phyloP scores from a whole-genome alignment of 1,140 invertebrate species.

The Lysiphlebus fabarum region DNA sequence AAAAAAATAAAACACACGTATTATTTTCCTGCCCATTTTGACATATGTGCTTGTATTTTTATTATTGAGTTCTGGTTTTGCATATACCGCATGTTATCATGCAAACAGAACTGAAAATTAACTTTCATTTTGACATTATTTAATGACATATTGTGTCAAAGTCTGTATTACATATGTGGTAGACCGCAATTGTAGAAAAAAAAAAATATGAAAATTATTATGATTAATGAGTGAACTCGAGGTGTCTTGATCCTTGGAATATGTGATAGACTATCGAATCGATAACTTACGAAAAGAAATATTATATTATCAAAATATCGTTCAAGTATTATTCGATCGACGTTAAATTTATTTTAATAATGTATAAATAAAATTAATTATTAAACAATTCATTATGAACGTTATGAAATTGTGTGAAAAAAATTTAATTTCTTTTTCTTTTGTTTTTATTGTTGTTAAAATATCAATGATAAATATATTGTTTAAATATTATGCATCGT shows the following conservation, averaged over 20 bases:
- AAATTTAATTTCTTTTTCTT: slow-evolving; percentile 3
- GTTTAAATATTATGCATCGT: neutral
- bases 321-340: slow-evolving; percentile 24
- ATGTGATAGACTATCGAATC: slow-evolving; percentile 23
- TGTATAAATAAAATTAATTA: slow-evolving; percentile 4
- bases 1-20: no score
- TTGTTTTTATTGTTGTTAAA: no score
- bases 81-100: no score
- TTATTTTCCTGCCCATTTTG: no score
- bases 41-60: no score
- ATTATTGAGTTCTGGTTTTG: no score
- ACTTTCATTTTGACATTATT: no score
- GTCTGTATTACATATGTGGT: no score
- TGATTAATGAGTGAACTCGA: slow-evolving; percentile 11
- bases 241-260: slow-evolving; percentile 21
- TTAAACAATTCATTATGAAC: neutral
- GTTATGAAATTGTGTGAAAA: neutral
- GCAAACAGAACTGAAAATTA: neutral
- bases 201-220: slow-evolving; percentile 10
- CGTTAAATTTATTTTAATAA: slow-evolving; percentile 21
- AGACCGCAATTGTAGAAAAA: neutral
- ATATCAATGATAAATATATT: no score
- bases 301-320: slow-evolving; percentile 18
- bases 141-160: no score
- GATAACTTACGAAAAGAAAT: slow-evolving; percentile 18